Percentiles rank a stretch among this genome's conserved stretches.
phyloP scores from a whole-genome alignment of 2,113 vertebrate genomes.

The Chitala chitala region DNA sequence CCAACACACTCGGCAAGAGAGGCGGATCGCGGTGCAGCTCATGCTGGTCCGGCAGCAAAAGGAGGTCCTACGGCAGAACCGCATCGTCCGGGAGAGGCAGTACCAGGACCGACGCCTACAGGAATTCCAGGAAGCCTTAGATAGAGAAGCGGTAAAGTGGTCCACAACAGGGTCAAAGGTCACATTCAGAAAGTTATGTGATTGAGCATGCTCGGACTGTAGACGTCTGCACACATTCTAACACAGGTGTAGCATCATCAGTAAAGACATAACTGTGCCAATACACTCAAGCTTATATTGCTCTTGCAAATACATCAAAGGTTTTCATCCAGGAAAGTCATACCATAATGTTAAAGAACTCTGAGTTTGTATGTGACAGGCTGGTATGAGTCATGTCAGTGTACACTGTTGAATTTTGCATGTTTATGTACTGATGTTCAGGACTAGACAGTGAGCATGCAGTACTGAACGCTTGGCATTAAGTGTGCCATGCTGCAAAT shows the following conservation, averaged over 20 bases:
- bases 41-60: slow-evolving; percentile 81
- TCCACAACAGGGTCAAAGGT: slow-evolving; percentile 14
- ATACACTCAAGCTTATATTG: too few species aligned
- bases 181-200: neutral
- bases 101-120: slow-evolving; percentile 72
- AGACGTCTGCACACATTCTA: too few species aligned
- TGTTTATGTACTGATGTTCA: too few species aligned
- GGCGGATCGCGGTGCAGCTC: slow-evolving; percentile 76
- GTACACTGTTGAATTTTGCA: too few species aligned
- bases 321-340: too few species aligned
- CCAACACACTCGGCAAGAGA: slow-evolving; percentile 82
- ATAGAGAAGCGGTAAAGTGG: slow-evolving; percentile 78
- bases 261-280: too few species aligned
- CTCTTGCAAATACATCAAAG: too few species aligned
- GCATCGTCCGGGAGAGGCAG: slow-evolving; percentile 81
- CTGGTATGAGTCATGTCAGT: neutral
- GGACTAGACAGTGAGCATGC: neutral
- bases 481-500: too few species aligned
- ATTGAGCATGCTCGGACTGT: neutral
- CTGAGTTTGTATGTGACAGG: neutral
- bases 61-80: slow-evolving; percentile 78
- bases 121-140: slow-evolving; percentile 80
- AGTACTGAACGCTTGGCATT: neutral
- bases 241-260: too few species aligned
- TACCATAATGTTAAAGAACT: too few species aligned